Conservation (phyloP, 2,797 vertebrate species). For the Mormyrus proboscirostris region DNA sequence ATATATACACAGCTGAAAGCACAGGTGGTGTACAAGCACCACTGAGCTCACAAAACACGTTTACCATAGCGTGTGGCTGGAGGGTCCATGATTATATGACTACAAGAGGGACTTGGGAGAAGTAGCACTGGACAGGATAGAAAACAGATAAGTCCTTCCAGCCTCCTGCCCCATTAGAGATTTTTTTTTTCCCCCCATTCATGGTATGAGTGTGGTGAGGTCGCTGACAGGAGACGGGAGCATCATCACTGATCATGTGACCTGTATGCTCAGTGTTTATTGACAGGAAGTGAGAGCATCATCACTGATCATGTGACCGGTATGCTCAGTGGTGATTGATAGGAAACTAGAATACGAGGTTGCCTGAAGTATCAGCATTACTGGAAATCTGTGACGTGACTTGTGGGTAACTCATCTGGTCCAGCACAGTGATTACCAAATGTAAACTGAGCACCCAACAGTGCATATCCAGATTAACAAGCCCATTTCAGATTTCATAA, state of each 20-base stretch:
- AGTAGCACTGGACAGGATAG: conserved; percentile 24
- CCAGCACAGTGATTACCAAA: not conserved
- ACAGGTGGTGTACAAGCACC: conserved; percentile 26
- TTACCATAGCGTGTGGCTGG: conserved; percentile 4
- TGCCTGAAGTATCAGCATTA: not conserved
- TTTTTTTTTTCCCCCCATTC: conserved; percentile 47
- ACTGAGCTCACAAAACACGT: conserved; percentile 27
- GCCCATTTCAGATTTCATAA: not conserved
- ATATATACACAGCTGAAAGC: conserved; percentile 10
- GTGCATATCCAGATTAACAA: not conserved
- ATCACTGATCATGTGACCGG: not conserved
- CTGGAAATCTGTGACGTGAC: not conserved
- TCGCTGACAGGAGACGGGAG: conserved; percentile 38
- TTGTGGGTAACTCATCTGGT: not conserved
- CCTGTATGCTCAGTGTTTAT: conserved; percentile 1
- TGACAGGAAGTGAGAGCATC: conserved; percentile 38
- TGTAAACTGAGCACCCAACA: not conserved
- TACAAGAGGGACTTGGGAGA: not conserved
- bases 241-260: conserved; percentile 13
- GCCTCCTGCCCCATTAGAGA: conserved; percentile 16
- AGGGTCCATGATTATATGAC: conserved; percentile 4
- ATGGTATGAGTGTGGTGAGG: conserved; percentile 35
- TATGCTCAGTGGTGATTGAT: conserved; percentile 25
- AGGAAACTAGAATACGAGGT: not conserved
- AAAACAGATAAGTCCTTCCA: conserved; percentile 30